phyloP scores from a whole-genome alignment of 2,797 vertebrate genomes.

The Falco novaeseelandiae region DNA sequence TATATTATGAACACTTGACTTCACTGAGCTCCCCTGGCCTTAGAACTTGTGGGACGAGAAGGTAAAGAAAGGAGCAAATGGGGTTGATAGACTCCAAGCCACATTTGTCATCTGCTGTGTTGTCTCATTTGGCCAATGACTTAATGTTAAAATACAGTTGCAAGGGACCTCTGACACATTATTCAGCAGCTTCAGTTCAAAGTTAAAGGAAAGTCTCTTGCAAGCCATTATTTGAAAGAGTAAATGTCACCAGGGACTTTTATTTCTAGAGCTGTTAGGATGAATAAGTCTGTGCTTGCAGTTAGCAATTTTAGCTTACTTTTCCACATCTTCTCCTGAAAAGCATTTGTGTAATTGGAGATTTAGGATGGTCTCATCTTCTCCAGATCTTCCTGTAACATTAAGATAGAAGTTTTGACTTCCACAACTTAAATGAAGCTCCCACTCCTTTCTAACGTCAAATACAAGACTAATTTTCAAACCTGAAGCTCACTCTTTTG shows the following conservation, averaged over 20 bases:
- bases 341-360: background rate
- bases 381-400: background rate
- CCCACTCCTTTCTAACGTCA: background rate
- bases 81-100: background rate
- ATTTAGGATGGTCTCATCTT: background rate
- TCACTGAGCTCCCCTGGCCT: background rate
- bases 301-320: background rate
- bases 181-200: background rate
- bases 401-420: background rate
- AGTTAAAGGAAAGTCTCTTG: background rate
- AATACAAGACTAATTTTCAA: background rate
- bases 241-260: background rate
- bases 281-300: background rate
- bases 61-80: background rate
- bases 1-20: background rate
- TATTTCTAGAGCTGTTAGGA: background rate
- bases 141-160: background rate
- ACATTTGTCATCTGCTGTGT: background rate
- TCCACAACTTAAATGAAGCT: background rate
- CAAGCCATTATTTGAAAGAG: background rate
- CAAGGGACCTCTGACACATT: background rate
- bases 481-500: background rate
- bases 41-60: accelerated
- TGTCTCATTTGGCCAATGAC: background rate
- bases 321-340: background rate